Conservation (phyloP, 2,113 vertebrate species). For the Raja brachyura region DNA sequence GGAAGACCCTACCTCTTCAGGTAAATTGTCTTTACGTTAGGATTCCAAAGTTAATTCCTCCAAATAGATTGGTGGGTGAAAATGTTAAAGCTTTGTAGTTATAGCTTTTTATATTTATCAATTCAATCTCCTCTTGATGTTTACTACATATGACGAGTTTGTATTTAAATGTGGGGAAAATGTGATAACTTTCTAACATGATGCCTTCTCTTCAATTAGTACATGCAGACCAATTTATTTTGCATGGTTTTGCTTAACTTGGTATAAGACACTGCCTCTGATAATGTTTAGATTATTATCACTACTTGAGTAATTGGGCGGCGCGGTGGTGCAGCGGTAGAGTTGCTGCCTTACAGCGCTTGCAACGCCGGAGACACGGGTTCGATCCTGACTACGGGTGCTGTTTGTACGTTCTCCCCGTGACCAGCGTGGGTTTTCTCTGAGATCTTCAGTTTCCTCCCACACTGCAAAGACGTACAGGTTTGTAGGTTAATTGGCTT, state of each 20-base stretch:
- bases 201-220: neutral
- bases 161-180: neutral
- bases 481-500: no score
- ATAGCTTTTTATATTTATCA: neutral
- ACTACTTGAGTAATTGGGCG: neutral
- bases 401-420: no score
- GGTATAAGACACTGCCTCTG: neutral
- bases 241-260: no score
- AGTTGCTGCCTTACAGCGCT: no score
- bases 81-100: neutral
- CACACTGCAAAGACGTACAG: no score
- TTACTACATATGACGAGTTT: neutral
- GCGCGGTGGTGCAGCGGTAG: no score
- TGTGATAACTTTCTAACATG: neutral
- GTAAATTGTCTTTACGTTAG: slow-evolving; percentile 53
- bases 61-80: neutral
- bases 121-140: neutral
- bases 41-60: neutral
- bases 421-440: no score
- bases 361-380: no score
- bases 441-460: no score
- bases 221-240: neutral
- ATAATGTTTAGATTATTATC: neutral
- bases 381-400: neutral
- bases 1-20: slow-evolving; percentile 93